Base-by-base conservation (phyloP, 1,140 invertebrate species). In the Dufourea novaeangliae region DNA sequence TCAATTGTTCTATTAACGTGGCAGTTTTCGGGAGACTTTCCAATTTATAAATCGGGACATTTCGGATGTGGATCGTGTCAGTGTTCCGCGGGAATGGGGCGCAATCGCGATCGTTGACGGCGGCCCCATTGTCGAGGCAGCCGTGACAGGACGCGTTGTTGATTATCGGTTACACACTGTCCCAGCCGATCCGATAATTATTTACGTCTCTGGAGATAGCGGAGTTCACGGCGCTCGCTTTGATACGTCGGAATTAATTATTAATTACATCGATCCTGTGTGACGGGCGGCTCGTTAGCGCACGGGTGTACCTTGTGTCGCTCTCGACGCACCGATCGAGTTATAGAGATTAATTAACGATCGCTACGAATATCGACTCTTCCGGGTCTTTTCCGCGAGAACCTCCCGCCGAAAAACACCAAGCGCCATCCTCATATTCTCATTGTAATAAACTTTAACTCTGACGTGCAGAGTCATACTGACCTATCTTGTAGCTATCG, bases 181-280 rank as follows among this genome's bases (percentile, higher is more conserved):
- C 52, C 41, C 27, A 17, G 59, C 41, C 70, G n/a, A 83, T 79
- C 50, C 64, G 39, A 83, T 83, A 83, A 83, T 83, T 83, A 83
- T 79, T 83, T 83, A 83, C 61, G 50, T 75, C 80, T 83, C 64
- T 25, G 41, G 70, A 74, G 80, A 56, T 32, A 50, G 29, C 29
- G 25, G 78, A 78, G 59, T 79, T 83, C 64, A 41, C 54, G 56
- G 46, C 14, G 63, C 17, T 6, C 37, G 66, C 59, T 74, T 75
- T 75, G 79, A 83, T 72, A 66, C 64, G 56, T 27, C 39, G 70
- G 63, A 66, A 83, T 78, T 83, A 83, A 82, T 83, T 79, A 72
- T 73, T 44, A 79, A 83, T 83, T 83, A 76, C 27, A 82, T 75
- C 39, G 71, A 74, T 59, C 63, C 50, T 25, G 54, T 44, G 41